These are phyloP conservation scores for Solen grandis DNA, from an alignment of 1,140 invertebrate species.

Conservation along the genomic window DNA sequence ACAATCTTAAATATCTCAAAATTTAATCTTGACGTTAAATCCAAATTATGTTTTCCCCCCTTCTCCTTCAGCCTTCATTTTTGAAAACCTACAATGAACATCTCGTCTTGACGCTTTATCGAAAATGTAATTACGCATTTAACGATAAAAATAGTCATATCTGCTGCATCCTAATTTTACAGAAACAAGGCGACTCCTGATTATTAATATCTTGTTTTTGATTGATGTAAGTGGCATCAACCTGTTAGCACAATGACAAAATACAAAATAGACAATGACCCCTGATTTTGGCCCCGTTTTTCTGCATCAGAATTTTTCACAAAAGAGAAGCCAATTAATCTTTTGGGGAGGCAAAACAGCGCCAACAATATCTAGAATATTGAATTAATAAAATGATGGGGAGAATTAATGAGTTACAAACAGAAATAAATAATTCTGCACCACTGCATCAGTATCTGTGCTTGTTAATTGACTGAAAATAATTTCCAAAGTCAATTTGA, in stretches of 20 bases:
- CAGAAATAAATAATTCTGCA: too few relatives aligned
- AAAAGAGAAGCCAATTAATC: too few relatives aligned
- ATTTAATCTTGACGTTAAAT: slow-evolving; percentile 45
- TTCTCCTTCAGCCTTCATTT: slow-evolving; percentile 40
- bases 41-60: slow-evolving; percentile 56
- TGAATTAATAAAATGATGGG: too few relatives aligned
- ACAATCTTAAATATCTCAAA: slow-evolving; percentile 47
- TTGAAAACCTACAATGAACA: slow-evolving; percentile 32
- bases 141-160: slow-evolving; percentile 16
- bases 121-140: slow-evolving; percentile 41
- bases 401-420: too few relatives aligned
- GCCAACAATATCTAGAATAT: too few relatives aligned
- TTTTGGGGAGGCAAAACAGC: too few relatives aligned
- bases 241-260: slow-evolving; percentile 48
- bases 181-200: slow-evolving; percentile 35
- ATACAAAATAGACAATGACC: slow-evolving; percentile 42
- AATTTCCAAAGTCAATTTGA: too few relatives aligned
- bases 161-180: neutral
- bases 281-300: too few relatives aligned
- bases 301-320: too few relatives aligned
- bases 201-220: slow-evolving; percentile 28
- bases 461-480: too few relatives aligned
- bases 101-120: slow-evolving; percentile 21
- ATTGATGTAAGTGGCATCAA: slow-evolving; percentile 25
- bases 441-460: too few relatives aligned